Evolutionary conservation across 2,888 invertebrate species (phyloP).

Genomic region (Spilarctia lutea): DNA sequence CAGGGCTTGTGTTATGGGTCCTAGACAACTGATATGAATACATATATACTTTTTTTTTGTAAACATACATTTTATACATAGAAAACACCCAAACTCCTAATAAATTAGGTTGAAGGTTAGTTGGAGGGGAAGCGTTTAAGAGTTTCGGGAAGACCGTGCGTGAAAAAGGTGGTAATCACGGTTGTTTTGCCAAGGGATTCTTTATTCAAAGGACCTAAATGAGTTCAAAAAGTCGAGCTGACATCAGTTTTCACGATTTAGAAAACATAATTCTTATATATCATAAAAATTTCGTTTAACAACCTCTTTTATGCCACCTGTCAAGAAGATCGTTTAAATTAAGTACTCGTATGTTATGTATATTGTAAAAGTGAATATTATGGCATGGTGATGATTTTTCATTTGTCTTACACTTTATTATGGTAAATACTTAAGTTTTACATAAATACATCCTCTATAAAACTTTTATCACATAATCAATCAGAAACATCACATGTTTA

Average conservation of each 20-base stretch:
- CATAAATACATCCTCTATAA: conserved; percentile 26
- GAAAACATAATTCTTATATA: neutral
- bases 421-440: conserved; percentile 10
- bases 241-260: neutral
- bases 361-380: neutral
- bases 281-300: neutral
- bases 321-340: neutral
- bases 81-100: no score
- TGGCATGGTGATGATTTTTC: neutral
- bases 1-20: no score
- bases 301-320: neutral
- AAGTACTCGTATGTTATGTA: neutral
- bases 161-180: no score
- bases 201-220: neutral
- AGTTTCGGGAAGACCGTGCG: no score
- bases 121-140: no score
- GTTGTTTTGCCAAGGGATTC: no score
- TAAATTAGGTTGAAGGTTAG: no score
- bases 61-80: no score
- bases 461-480: conserved; percentile 38
- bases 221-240: neutral
- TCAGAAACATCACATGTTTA: conserved; percentile 31
- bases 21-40: no score
- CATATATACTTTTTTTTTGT: no score
- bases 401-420: conserved; percentile 12